These are phyloP conservation scores for Caenorhabditis macrosperma DNA, from an alignment of 2,888 invertebrate genomes.

Conservation along the genomic window DNA sequence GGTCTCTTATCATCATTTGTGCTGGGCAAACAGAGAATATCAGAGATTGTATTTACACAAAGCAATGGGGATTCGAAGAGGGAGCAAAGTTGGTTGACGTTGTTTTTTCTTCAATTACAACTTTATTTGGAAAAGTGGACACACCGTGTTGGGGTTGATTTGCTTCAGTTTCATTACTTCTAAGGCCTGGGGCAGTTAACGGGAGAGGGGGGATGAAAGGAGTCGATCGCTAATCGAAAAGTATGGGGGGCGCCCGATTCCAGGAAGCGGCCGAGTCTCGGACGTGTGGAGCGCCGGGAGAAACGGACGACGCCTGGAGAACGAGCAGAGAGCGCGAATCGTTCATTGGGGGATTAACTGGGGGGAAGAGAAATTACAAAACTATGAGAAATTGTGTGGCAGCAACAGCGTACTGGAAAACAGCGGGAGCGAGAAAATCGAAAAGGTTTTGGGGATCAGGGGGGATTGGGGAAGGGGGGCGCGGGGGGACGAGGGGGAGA, in stretches of 20 bases:
- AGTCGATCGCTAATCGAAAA: conserved; percentile 32
- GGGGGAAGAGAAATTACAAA: conserved; percentile 25
- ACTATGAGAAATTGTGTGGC: conserved; percentile 51
- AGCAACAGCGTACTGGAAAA: conserved; percentile 39
- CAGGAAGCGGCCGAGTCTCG: not conserved
- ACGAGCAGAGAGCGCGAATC: conserved; percentile 10
- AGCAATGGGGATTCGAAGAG: not conserved
- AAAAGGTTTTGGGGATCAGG: conserved; percentile 30
- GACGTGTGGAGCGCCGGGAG: conserved; percentile 33
- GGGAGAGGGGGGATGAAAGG: not conserved
- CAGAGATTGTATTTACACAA: conserved; percentile 28
- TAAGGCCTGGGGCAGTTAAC: conserved; percentile 35
- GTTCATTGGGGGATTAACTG: conserved; percentile 16
- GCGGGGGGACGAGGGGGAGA: conserved; percentile 18
- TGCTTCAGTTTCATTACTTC: conserved; percentile 15
- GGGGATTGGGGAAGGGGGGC: conserved; percentile 21
- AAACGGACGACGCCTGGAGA: not conserved
- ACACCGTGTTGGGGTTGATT: conserved; percentile 38
- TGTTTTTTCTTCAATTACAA: conserved; percentile 43
- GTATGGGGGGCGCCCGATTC: not conserved
- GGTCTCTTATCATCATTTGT: conserved; percentile 19
- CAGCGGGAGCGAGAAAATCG: conserved; percentile 35
- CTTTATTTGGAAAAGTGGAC: conserved; percentile 34
- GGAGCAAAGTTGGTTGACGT: conserved; percentile 8
- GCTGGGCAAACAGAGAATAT: conserved; percentile 17